A percentile compares a stretch with the other conserved stretches of the same genome.
These are phyloP conservation scores for Psix sp. DNA, from an alignment of 1,140 invertebrate species.

Conservation along the genomic window DNA sequence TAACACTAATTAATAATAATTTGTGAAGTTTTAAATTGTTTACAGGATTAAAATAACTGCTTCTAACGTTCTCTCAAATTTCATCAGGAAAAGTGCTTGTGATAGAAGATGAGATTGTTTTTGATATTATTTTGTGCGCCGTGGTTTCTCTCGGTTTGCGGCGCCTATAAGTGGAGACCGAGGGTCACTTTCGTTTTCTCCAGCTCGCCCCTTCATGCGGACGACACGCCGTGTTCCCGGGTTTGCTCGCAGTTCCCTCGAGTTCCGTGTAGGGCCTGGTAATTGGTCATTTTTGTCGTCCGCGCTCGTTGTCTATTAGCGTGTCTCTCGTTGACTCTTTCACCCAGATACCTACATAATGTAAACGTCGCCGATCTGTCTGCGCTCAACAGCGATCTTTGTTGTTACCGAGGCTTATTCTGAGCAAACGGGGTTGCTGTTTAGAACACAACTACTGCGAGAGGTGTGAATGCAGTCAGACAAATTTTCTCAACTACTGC, in stretches of 20 bases:
- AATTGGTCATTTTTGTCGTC: conserved; percentile 60
- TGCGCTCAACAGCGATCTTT: conserved; percentile 52
- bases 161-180: conserved; percentile 9
- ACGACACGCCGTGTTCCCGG: conserved; percentile 27
- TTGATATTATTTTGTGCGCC: conserved; percentile 2
- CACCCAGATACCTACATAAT: conserved; percentile 64
- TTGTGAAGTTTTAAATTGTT: no score
- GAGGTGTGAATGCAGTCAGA: conserved; percentile 1
- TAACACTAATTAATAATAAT: no score
- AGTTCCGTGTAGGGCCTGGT: conserved; percentile 51
- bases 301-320: conserved; percentile 24
- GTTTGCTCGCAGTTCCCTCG: conserved; percentile 18
- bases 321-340: conserved; percentile 39
- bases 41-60: no score
- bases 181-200: conserved; percentile 60
- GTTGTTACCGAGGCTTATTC: conserved; percentile 40
- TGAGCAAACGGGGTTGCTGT: no score
- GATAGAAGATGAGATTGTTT: no score
- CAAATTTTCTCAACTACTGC: no score
- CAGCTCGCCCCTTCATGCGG: conserved; percentile 43
- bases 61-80: no score
- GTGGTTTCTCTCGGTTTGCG: conserved; percentile 26
- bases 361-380: conserved; percentile 52
- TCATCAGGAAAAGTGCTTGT: no score
- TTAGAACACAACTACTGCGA: conserved; percentile 58